Percentiles rank a stretch among this genome's conserved stretches.
Evolutionary conservation across 2,113 vertebrate genomes (phyloP).

Genomic region (Dolichotis patagonum): DNA sequence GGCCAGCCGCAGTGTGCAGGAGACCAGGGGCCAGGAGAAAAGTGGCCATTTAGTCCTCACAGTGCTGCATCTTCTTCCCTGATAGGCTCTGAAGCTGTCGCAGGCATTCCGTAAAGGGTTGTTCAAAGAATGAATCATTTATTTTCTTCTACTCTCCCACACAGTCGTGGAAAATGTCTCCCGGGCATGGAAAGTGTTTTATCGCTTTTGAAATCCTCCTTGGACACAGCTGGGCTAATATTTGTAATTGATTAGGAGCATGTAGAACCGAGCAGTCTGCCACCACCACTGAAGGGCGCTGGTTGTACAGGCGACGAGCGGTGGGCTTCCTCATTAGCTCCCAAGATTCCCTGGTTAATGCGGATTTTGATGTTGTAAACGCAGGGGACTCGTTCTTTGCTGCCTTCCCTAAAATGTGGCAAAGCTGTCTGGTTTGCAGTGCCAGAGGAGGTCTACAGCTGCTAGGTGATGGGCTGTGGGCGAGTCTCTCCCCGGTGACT

Average conservation of each 20-base stretch:
- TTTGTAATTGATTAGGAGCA: conserved; percentile 70
- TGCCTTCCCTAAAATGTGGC: background rate
- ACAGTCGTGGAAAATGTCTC: background rate
- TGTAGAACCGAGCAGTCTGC: background rate
- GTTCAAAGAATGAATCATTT: conserved; percentile 18
- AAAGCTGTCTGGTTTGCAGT: background rate
- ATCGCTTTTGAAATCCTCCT: conserved; percentile 44
- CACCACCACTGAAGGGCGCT: background rate
- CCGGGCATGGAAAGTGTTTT: conserved; percentile 27
- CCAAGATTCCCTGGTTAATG: background rate
- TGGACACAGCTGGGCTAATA: conserved; percentile 75
- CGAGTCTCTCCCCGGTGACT: background rate
- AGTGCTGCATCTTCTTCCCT: background rate
- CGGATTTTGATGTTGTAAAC: background rate
- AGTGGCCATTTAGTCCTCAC: background rate
- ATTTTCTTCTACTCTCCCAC: background rate
- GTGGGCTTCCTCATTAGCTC: too few species aligned
- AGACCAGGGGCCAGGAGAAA: background rate
- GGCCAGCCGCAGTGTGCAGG: background rate
- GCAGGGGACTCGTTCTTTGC: background rate
- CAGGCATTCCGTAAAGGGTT: background rate
- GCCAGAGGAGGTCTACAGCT: background rate
- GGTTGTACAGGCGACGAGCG: background rate
- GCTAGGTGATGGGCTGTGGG: fast-evolving
- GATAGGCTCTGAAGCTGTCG: background rate